Base-by-base conservation (phyloP, 1,140 invertebrate genomes). In the Pseudomyrmex sp. region DNA sequence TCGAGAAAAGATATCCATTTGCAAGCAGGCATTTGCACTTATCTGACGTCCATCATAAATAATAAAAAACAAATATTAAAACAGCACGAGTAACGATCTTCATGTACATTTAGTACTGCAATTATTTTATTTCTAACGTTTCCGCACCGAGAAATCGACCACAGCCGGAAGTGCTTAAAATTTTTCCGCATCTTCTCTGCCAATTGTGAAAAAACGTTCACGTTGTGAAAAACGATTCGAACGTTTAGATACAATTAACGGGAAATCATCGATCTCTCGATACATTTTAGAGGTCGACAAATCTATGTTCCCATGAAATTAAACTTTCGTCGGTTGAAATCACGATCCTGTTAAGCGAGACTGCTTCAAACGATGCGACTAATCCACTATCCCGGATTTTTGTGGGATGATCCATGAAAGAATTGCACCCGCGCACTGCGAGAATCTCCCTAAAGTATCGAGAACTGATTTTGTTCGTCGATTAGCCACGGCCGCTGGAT, bases 301-400 rank as follows among this genome's bases (percentile, higher is more conserved):
- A 80, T 80, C 76, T 48, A 35, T 35, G 76, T 82, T 82, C 79
- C 70, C 79, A 82, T 82, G 79, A 82, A 82, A 75, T 75, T 82
- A 52, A 52, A 23, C 79, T 75, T 75, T 70, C 58, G 68, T 12
- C 56, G 26, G 20, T 7, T 58, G 13, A 65, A 35, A 72, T 63
- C 46, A 56, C 69, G 70, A 82, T 82, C 79, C 79, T 82, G 70
- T 82, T 82, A 82, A 75, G 70, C 59, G 79, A 82, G 35, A 82
- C 79, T 75, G 61, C 79, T 72, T 80, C 69, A 75, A 82, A 73
- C 79, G 79, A 63, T 63, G 79, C 79, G 79, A 54, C 72, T 63
- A 58, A 75, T 65, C 70, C 58, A 12, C 59, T 18, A 75, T 75
- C 15, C 59, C 44, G 72, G 58, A 75, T 82, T 2, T 48, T 62